Base-by-base conservation (phyloP, 1,140 invertebrate genomes). In the Drosophila miranda region DNA sequence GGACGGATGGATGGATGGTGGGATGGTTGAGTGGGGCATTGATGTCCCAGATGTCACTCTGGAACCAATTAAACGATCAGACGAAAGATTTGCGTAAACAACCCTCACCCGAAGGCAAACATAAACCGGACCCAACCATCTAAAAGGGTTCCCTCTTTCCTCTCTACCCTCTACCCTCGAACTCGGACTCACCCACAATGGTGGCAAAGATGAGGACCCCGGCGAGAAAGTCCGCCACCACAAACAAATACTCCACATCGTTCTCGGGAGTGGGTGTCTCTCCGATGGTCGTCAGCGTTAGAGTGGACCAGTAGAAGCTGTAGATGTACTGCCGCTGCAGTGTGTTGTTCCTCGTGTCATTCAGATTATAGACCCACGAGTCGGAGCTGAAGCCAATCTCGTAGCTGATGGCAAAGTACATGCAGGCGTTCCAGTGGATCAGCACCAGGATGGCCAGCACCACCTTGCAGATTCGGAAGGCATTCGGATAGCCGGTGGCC, bases 341-440 rank as follows among this genome's bases (percentile, higher is more conserved):
- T 0, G 95, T 93, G 11, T 93, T 93, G 86, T 96, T 96, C 34
- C 93, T 92, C 1, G 92, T 82, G 0, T 94, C 94, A 26, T 93
- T 94, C 42, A 95, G 87, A 84, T 95, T 95, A 74, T 95, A 95
- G 2, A 95, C 97, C 98, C 98, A 99, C 62, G 94, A 94, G 86
- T 99, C 98, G 0, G 94, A 93, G 3, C 97, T 97, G 78, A 99
- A 97, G 6, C 98, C 98, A 28, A 99, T 96, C 16, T 93, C 94
- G 77, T 96, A 96, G 90, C 97, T 98, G 61, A 99, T 97, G 46
- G 95, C 95, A 89, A 98, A 99, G 92, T 98, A 99, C 68, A 98
- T 93, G 90, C 98, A 99, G 7, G 96, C 97, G 91, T 99, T 99
- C 98, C 98, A 99, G 90, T 99, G 98, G 71, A 99, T 99, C 44